Conservation (phyloP, 2,888 invertebrate species). For the Melangyna quadrimaculata region DNA sequence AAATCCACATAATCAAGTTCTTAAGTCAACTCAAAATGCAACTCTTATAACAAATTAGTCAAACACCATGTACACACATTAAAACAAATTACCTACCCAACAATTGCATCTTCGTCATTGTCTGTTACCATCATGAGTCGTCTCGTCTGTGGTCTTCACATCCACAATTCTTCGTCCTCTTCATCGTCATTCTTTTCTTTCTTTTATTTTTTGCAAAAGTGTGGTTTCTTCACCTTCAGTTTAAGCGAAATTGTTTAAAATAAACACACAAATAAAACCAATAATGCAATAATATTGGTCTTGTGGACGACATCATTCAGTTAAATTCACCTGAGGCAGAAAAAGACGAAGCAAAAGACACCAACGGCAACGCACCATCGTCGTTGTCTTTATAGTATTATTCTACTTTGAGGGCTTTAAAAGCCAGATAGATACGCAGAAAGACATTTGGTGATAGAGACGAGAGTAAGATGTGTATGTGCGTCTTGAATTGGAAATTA, state of each 20-base stretch:
- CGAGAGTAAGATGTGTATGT: conserved; percentile 34
- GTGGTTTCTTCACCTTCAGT: conserved; percentile 54
- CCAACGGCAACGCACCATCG: not conserved
- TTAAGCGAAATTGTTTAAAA: conserved; percentile 44
- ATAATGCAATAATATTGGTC: conserved; percentile 13
- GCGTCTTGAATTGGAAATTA: conserved; percentile 72
- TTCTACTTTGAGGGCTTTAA: not conserved
- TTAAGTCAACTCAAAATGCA: conserved; percentile 27
- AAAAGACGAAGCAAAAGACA: not conserved
- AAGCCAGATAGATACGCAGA: not conserved
- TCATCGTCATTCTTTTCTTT: not conserved
- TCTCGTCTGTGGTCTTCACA: not conserved
- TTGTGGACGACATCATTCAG: conserved; percentile 48
- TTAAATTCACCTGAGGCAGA: conserved; percentile 43
- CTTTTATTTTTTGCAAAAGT: not conserved
- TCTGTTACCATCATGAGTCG: not conserved
- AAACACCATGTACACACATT: conserved; percentile 70
- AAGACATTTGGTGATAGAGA: conserved; percentile 7
- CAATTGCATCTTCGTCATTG: conserved; percentile 52
- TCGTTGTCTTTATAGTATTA: not conserved
- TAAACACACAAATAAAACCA: not conserved
- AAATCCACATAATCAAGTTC: conserved; percentile 20
- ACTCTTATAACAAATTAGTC: conserved; percentile 67
- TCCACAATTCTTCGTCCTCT: not conserved
- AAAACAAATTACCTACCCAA: conserved; percentile 64